Percentiles rank a stretch among this genome's conserved stretches.
phyloP scores from a whole-genome alignment of 2,113 vertebrate genomes.

The Siniperca knerii region DNA sequence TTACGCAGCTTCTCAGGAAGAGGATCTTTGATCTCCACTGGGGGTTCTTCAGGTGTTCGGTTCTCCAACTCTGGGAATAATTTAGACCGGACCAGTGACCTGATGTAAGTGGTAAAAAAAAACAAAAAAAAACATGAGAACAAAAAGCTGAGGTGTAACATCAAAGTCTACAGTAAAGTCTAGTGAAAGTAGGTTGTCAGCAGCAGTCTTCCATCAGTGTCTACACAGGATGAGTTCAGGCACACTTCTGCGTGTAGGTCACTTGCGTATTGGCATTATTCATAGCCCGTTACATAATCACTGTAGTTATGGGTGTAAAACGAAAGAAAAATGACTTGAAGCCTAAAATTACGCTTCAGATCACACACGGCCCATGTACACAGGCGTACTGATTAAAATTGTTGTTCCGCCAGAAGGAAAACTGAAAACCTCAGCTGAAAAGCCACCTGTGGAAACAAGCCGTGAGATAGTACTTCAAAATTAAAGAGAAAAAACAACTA shows the following conservation, averaged over 20 bases:
- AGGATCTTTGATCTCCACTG: constrained; percentile 90
- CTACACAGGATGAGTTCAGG: not conserved
- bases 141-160: not conserved
- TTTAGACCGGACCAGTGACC: constrained; percentile 90
- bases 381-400: not conserved
- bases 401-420: not conserved
- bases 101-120: constrained; percentile 46
- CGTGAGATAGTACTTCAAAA: not conserved
- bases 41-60: constrained; percentile 87
- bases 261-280: not conserved
- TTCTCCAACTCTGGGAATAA: constrained; percentile 90
- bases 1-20: constrained; percentile 90
- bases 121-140: constrained; percentile 8
- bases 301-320: not conserved
- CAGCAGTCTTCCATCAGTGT: not conserved
- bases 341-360: not conserved
- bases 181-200: not conserved
- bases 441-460: not conserved
- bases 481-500: not conserved
- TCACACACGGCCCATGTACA: too few species aligned
- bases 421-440: not conserved
- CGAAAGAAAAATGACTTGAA: not conserved
- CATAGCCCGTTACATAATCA: not conserved
- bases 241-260: not conserved
- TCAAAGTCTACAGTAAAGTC: constrained; percentile 13